Percentiles rank a stretch among this genome's conserved stretches.
Evolutionary conservation across 2,113 vertebrate genomes (phyloP).

Genomic region (Xenus cinereus): DNA sequence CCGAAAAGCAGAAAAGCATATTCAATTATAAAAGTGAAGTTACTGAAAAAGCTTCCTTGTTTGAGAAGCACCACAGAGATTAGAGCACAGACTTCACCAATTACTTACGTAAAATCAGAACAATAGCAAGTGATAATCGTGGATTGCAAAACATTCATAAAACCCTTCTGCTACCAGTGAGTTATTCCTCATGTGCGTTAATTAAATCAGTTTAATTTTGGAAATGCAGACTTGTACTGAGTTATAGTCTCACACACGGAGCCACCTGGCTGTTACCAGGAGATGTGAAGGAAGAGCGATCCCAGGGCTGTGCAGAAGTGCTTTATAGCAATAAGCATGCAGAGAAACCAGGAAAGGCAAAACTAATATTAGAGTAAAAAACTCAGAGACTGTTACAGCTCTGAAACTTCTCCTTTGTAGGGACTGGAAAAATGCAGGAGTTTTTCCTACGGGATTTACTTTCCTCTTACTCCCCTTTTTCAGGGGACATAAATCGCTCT

Average conservation of each 20-base stretch:
- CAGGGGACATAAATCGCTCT: neutral
- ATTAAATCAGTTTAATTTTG: neutral
- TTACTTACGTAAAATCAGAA: slow-evolving; percentile 17
- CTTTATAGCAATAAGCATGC: neutral
- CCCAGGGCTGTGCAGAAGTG: neutral
- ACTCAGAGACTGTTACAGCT: neutral
- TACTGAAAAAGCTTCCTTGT: neutral
- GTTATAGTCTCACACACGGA: neutral
- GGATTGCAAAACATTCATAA: neutral
- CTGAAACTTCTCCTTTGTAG: neutral
- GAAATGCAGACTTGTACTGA: neutral
- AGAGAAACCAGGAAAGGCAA: neutral
- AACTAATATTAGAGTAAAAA: neutral
- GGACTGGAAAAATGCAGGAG: neutral
- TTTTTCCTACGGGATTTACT: neutral
- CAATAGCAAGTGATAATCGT: slow-evolving; percentile 8
- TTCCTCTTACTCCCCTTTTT: neutral
- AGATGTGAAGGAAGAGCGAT: neutral
- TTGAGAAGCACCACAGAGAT: neutral
- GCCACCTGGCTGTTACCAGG: neutral
- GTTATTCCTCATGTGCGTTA: neutral
- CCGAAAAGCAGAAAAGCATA: neutral
- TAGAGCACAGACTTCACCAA: slow-evolving; percentile 3
- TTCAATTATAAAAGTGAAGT: neutral
- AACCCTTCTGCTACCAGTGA: neutral